Conservation (phyloP, 2,797 vertebrate genomes). For the Cyclopterus lumpus region DNA sequence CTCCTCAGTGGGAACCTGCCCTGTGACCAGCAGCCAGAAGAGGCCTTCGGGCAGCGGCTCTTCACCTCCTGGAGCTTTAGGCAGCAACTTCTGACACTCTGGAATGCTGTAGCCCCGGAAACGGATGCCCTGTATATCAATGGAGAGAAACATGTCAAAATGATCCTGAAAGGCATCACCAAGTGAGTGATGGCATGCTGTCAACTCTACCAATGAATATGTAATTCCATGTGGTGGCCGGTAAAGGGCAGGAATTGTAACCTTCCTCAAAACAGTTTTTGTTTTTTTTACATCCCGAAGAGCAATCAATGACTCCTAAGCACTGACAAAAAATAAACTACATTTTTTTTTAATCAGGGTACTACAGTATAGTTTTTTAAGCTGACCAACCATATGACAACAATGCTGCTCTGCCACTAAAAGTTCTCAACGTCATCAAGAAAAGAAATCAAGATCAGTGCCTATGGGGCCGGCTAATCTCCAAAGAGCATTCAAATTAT, state of each 20-base stretch:
- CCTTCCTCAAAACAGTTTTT: neutral
- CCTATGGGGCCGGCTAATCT: neutral
- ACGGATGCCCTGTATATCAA: conserved; percentile 89
- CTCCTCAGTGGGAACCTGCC: conserved; percentile 92
- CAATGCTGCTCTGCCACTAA: neutral
- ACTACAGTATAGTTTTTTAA: neutral
- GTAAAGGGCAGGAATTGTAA: neutral
- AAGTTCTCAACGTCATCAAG: conserved; percentile 9
- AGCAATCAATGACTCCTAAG: neutral
- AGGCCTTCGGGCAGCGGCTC: conserved; percentile 96
- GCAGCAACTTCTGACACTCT: conserved; percentile 94
- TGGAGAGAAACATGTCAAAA: neutral
- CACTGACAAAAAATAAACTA: neutral
- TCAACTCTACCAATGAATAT: conserved; percentile 13
- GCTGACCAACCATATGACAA: neutral
- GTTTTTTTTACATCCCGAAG: neutral
- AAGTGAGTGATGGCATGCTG: neutral
- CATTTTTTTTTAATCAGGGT: neutral
- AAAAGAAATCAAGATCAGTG: conserved; percentile 40
- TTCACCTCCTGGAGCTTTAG: conserved; percentile 90
- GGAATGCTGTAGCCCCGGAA: conserved; percentile 97
- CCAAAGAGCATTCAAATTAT: neutral
- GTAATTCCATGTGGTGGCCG: neutral
- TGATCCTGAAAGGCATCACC: conserved; percentile 18
- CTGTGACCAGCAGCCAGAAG: conserved; percentile 97